Evolutionary conservation across 2,797 vertebrate species (phyloP), one percentile per base, ranked within the genome.

Genomic region (Odontamblyopus rebecca): DNA sequence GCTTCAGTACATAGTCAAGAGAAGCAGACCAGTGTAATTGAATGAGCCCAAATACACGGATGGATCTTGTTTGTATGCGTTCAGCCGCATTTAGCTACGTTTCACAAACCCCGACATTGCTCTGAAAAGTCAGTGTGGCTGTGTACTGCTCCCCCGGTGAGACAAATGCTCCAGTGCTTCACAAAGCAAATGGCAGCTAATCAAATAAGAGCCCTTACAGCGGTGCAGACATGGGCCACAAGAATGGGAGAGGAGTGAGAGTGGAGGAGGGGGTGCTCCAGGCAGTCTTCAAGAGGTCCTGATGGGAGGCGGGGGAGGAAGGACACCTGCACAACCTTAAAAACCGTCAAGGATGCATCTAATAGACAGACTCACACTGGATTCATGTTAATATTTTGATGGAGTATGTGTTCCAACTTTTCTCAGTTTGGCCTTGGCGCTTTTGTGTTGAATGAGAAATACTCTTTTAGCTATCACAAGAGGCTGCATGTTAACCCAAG

Each of bases 131-230:
- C 68, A 80, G 75, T 76, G 73, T 48, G 44, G 44, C 57, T 74
- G 81, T 86, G 80, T 67, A 26, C 66, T 50, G 71, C 78, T 86
- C 82, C 82, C 87, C 82, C 7, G 60, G 74, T 83, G 86, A 86
- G 84, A 75, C 89, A 86, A 90, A 89, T 79, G 86, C 88, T 89
- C 76, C 80, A 68, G 73, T 70, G 88, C 82, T 82, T 88, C 88
- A 88, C 87, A 88, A 89, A 91, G 85, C 86, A 89, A 91, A 93
- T 89, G 67, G 75, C 88, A 89, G 88, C 88, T 91, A 91, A 91
- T 92, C 91, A 91, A 91, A 91, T 91, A 89, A 89, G 87, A 88
- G 88, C 85, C 75, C 87, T 92, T 80, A 86, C 79, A 80, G 83
- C 18, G 16, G 74, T 26, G 67, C 84, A 89, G 86, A 89, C 76